Percentiles rank a stretch among this genome's conserved stretches.
phyloP scores from a whole-genome alignment of 2,888 invertebrate genomes.

The Calliopum simillimum region DNA sequence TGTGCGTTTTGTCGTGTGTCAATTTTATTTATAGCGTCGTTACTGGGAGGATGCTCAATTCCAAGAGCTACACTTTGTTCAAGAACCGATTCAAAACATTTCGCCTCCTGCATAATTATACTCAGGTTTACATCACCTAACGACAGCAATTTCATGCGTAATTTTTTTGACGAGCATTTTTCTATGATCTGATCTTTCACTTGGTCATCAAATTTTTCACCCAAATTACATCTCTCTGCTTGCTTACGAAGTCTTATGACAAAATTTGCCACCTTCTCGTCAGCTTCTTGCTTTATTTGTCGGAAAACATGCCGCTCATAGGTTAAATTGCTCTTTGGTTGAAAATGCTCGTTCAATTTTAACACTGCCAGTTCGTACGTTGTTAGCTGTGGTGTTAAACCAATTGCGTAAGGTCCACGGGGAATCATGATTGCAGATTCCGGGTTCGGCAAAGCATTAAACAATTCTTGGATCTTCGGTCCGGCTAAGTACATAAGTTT shows the following conservation, averaged over 20 bases:
- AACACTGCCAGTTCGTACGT: too few relatives aligned
- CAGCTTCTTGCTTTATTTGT: conserved; percentile 6
- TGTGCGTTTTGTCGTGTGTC: neutral
- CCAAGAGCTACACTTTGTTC: neutral
- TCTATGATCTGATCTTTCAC: conserved; percentile 8
- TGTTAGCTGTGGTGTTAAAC: too few relatives aligned
- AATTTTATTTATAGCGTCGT: neutral
- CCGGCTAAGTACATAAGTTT: neutral
- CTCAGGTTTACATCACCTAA: conserved; percentile 6
- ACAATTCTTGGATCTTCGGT: neutral
- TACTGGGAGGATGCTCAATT: neutral
- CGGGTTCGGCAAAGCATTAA: neutral
- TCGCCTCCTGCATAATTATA: neutral
- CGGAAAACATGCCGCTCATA: conserved; percentile 27
- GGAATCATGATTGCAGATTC: too few relatives aligned
- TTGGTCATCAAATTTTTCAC: too few relatives aligned
- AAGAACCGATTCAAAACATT: neutral
- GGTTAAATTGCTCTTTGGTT: conserved; percentile 20
- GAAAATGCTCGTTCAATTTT: too few relatives aligned
- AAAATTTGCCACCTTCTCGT: conserved; percentile 20
- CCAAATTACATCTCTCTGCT: conserved; percentile 28
- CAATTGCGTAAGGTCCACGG: too few relatives aligned
- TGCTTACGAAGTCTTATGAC: conserved; percentile 22
- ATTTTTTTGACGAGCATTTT: conserved; percentile 2
- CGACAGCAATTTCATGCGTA: conserved; percentile 11